A percentile compares a stretch with the other conserved stretches of the same genome.
phyloP scores from a whole-genome alignment of 2,888 invertebrate genomes.

The Cantharis rufa region DNA sequence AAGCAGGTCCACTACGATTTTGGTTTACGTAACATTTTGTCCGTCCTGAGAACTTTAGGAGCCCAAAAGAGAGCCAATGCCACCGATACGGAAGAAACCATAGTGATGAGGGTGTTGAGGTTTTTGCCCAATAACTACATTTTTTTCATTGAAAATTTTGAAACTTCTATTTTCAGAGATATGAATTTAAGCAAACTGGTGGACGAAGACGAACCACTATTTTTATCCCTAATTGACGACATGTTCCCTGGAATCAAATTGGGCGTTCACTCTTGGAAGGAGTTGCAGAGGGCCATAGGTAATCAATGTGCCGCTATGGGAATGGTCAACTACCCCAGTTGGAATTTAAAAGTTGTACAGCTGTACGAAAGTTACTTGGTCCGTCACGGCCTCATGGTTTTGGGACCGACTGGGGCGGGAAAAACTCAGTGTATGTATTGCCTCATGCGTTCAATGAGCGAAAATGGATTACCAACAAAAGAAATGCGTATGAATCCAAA shows the following conservation, averaged over 20 bases:
- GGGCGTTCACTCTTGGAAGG: slow-evolving; percentile 71
- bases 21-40: slow-evolving; percentile 79
- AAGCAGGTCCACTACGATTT: slow-evolving; percentile 89
- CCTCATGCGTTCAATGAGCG: slow-evolving; percentile 78
- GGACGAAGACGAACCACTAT: slow-evolving; percentile 89
- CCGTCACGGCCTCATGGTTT: slow-evolving; percentile 86
- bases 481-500: slow-evolving; percentile 93
- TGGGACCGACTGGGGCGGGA: slow-evolving; percentile 88
- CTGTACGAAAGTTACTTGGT: slow-evolving; percentile 86
- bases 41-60: slow-evolving; percentile 78
- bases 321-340: slow-evolving; percentile 79
- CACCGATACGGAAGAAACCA: slow-evolving; percentile 81
- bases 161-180: slow-evolving; percentile 61
- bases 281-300: slow-evolving; percentile 74
- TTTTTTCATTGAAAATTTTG: not conserved
- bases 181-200: slow-evolving; percentile 95
- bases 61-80: slow-evolving; percentile 79
- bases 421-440: slow-evolving; percentile 81
- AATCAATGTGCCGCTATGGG: slow-evolving; percentile 66
- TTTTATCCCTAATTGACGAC: slow-evolving; percentile 84
- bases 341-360: slow-evolving; percentile 87
- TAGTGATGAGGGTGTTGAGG: slow-evolving; percentile 83
- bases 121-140: not conserved
- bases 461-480: slow-evolving; percentile 75
- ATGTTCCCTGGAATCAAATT: slow-evolving; percentile 87